Percentiles rank a stretch among this genome's conserved stretches.
Conservation (phyloP, 2,113 vertebrate genomes). For the Scomber colias region DNA sequence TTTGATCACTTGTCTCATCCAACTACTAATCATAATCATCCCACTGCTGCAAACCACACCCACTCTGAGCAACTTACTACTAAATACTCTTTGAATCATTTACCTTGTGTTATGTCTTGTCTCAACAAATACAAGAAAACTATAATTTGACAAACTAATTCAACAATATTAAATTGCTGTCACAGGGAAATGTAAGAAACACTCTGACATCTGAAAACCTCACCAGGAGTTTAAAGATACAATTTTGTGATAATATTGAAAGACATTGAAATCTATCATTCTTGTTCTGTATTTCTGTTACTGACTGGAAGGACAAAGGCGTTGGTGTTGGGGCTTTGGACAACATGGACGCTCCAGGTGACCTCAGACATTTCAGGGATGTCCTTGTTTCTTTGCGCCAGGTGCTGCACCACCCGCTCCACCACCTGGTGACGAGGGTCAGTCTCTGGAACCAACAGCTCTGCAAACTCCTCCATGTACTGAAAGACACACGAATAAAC, state of each 20-base stretch:
- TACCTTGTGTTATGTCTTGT: no score
- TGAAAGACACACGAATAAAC: conserved; percentile 55
- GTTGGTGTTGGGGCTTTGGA: conserved; percentile 88
- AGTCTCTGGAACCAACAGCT: conserved; percentile 84
- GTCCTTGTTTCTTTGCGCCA: conserved; percentile 92
- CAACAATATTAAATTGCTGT: no score
- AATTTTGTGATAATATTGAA: not conserved
- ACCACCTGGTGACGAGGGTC: conserved; percentile 88
- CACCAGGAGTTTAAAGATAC: not conserved
- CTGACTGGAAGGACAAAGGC: conserved; percentile 95
- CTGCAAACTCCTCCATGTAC: conserved; percentile 90
- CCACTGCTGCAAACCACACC: no score
- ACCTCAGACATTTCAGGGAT: conserved; percentile 87
- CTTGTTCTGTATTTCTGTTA: not conserved
- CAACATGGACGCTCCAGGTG: conserved; percentile 90
- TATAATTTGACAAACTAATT: not conserved
- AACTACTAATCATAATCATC: not conserved
- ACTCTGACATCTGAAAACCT: not conserved
- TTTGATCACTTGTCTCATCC: not conserved
- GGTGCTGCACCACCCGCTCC: conserved; percentile 85
- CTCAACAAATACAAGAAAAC: not conserved
- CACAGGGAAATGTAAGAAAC: not conserved
- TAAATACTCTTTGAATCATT: not conserved
- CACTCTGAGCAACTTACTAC: not conserved
- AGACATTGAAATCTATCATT: not conserved